phyloP scores from a whole-genome alignment of 2,888 invertebrate species.

The Caradrina clavipalpis region DNA sequence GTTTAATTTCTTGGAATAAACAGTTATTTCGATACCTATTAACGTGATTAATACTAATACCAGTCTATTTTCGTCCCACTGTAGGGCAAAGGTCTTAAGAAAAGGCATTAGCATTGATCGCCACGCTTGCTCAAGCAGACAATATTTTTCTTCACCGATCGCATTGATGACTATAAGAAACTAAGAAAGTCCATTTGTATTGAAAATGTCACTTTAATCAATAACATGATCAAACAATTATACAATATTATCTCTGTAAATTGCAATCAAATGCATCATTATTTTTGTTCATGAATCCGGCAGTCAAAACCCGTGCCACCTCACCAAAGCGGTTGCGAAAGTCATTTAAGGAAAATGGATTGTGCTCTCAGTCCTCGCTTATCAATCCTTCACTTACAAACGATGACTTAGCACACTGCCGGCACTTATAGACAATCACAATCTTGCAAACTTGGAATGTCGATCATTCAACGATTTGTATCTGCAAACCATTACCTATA shows the following conservation, averaged over 20 bases:
- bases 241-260: not conserved
- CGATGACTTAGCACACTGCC: slow-evolving; percentile 43
- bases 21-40: not conserved
- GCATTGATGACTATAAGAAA: no score
- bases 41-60: no score
- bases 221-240: no score
- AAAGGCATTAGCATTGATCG: no score
- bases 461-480: slow-evolving; percentile 33
- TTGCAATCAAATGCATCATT: not conserved
- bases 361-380: slow-evolving; percentile 16
- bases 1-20: slow-evolving; percentile 13
- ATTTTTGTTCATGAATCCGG: not conserved
- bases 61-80: no score
- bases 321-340: slow-evolving; percentile 23
- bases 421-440: slow-evolving; percentile 39
- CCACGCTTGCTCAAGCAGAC: no score
- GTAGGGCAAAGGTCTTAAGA: no score
- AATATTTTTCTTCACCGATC: no score
- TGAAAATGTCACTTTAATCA: no score
- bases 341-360: slow-evolving; percentile 36
- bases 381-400: slow-evolving; percentile 42
- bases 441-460: slow-evolving; percentile 25
- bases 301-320: slow-evolving; percentile 1
- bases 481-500: not conserved
- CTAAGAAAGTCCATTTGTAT: no score